Base-by-base conservation (phyloP, 2,797 vertebrate species). In the Percopsis omiscomaycus region DNA sequence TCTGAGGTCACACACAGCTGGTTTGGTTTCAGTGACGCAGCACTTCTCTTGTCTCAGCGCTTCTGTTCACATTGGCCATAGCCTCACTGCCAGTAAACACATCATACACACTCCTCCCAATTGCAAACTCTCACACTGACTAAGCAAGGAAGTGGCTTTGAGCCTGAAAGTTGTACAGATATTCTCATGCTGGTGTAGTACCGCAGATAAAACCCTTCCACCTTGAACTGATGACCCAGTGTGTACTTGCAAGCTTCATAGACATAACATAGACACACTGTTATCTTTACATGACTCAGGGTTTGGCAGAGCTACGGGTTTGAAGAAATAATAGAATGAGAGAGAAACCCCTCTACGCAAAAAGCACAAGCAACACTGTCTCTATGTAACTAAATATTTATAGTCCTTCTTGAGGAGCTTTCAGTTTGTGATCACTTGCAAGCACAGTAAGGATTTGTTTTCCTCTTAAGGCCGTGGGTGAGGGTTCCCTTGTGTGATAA, bases 61-160 rank as follows among this genome's bases (percentile, higher is more conserved):
- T 82, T 82, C 80, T 75, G 77, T 83, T 83, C 56, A 72, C 73
- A 73, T 72, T 63, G 37, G 50, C 50, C 61, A 55, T n/a, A 81
- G 77, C 77, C 49, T 80, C 74, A 22, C 77, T 91, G 84, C 89
- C 88, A 71, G 90, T 89, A 91, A 90, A 84, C 27, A 83, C 78
- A 59, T 32, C 78, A 74, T 82, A 76, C 62, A 59, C 68, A 3
- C 78, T 68, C 72, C 78, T 74, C 74, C 75, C 78, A 69, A 53
- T 50, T 85, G 75, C 68, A 81, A 72, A 55, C 74, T 90, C 80
- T 88, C 84, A 68, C 70, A 84, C 78, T 93, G 91, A 93, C 90
- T 91, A 84, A 91, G 90, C 90, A 51, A 92, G 92, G 92, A 92
- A 91, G 91, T 92, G 89, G 90, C 84, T 89, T 86, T 69, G 45